Conservation (phyloP, 2,888 invertebrate species). For the Orgyia antiqua region DNA sequence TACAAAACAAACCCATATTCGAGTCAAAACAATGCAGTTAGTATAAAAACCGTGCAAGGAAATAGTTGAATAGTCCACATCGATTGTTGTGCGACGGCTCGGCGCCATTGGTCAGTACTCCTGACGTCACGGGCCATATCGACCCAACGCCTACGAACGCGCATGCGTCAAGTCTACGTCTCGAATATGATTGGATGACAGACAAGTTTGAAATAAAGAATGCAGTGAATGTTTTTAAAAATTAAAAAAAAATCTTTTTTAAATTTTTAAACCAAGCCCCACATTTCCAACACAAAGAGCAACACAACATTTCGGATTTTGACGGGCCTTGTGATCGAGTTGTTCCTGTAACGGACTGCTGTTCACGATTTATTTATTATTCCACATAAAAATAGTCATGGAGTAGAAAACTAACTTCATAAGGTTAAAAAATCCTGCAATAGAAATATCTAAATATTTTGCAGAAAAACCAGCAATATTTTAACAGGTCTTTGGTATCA, state of each 20-base stretch:
- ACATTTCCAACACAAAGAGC: too few relatives aligned
- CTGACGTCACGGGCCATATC: slow-evolving; percentile 68
- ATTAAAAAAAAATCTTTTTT: neutral
- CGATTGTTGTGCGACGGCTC: slow-evolving; percentile 60
- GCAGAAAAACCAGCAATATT: too few relatives aligned
- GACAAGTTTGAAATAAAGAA: slow-evolving; percentile 35
- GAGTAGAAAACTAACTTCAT: too few relatives aligned
- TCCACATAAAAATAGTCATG: too few relatives aligned
- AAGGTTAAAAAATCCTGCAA: too few relatives aligned
- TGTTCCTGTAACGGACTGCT: too few relatives aligned
- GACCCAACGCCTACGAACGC: slow-evolving; percentile 65
- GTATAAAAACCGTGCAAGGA: slow-evolving; percentile 5
- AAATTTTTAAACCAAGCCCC: too few relatives aligned
- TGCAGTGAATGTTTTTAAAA: slow-evolving; percentile 33
- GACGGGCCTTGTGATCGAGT: slow-evolving; percentile 2
- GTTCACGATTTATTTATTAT: too few relatives aligned
- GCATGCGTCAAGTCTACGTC: slow-evolving; percentile 52
- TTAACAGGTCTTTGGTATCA: too few relatives aligned
- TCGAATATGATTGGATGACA: slow-evolving; percentile 47
- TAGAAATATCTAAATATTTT: too few relatives aligned
- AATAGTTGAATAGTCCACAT: slow-evolving; percentile 52
- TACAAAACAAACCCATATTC: too few relatives aligned
- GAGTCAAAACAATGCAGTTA: slow-evolving; percentile 10
- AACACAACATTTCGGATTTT: slow-evolving; percentile 1
- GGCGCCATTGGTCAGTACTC: slow-evolving; percentile 62